Percentiles rank a stretch among this genome's conserved stretches.
Evolutionary conservation across 1,140 invertebrate species (phyloP).

Genomic region (Monochamus saltuarius): DNA sequence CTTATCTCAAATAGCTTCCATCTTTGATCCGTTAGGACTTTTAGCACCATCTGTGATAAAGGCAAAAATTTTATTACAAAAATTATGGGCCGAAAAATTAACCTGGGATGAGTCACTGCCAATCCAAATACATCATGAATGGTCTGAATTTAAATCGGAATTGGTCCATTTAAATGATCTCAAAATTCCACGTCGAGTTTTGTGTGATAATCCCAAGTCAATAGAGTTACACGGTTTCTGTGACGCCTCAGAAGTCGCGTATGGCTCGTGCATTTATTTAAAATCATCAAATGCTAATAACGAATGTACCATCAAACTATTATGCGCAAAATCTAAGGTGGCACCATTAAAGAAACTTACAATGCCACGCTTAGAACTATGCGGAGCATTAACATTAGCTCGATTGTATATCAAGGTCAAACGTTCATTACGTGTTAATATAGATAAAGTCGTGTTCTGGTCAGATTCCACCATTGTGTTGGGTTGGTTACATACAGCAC

Average conservation of each 20-base stretch:
- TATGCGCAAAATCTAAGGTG: constrained; percentile 42
- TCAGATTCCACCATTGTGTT: constrained; percentile 52
- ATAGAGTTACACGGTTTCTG: constrained; percentile 41
- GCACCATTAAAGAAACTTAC: constrained; percentile 44
- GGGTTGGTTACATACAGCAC: constrained; percentile 32
- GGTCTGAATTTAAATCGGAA: constrained; percentile 16
- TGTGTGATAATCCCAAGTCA: neutral
- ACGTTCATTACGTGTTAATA: constrained; percentile 12
- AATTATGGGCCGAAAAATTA: constrained; percentile 43
- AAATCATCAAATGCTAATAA: constrained; percentile 21
- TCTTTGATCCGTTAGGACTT: constrained; percentile 52
- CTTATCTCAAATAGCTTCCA: constrained; percentile 27
- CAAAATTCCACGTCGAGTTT: constrained; percentile 7
- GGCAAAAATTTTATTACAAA: constrained; percentile 54
- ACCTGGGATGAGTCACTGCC: constrained; percentile 27
- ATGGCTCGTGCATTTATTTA: constrained; percentile 42
- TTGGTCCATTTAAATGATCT: constrained; percentile 16
- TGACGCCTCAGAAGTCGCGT: constrained; percentile 44
- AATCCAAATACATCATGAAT: constrained; percentile 8
- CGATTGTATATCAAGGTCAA: constrained; percentile 24
- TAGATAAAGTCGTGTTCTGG: constrained; percentile 42
- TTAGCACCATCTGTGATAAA: constrained; percentile 49
- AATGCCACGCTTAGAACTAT: constrained; percentile 38
- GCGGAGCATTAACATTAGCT: constrained; percentile 31
- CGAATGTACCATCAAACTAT: constrained; percentile 21